phyloP scores from a whole-genome alignment of 2,888 invertebrate species.

The Epinotia bilunana region DNA sequence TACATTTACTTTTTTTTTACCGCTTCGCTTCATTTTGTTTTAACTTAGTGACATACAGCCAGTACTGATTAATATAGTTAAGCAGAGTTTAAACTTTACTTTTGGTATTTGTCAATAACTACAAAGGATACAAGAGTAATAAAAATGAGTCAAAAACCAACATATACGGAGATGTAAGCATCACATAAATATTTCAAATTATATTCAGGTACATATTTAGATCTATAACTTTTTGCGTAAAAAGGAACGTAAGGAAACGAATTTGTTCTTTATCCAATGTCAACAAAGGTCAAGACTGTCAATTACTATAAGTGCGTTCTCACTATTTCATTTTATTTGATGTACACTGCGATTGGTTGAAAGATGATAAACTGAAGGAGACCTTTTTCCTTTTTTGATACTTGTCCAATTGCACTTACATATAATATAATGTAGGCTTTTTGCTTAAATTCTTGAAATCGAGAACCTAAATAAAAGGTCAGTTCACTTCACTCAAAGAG shows the following conservation, averaged over 20 bases:
- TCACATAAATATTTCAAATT: neutral
- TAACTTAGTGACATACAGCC: constrained; percentile 3
- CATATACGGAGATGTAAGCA: neutral
- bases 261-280: constrained; percentile 53
- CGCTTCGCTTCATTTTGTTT: neutral
- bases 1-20: neutral
- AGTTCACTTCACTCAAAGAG: neutral
- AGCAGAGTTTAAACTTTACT: neutral
- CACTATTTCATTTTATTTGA: constrained; percentile 3
- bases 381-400: neutral
- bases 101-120: neutral
- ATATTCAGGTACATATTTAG: neutral
- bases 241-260: neutral
- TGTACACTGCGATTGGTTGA: constrained; percentile 47
- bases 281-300: constrained; percentile 55
- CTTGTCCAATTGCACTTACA: neutral
- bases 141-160: neutral
- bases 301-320: constrained; percentile 47
- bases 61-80: neutral
- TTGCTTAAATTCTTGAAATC: constrained; percentile 1
- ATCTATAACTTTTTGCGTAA: constrained; percentile 4
- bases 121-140: too few relatives aligned
- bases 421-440: neutral
- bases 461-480: constrained; percentile 31
- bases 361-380: neutral